Base-by-base conservation (phyloP, 2,888 invertebrate species). In the Yponomeuta evonymella region DNA sequence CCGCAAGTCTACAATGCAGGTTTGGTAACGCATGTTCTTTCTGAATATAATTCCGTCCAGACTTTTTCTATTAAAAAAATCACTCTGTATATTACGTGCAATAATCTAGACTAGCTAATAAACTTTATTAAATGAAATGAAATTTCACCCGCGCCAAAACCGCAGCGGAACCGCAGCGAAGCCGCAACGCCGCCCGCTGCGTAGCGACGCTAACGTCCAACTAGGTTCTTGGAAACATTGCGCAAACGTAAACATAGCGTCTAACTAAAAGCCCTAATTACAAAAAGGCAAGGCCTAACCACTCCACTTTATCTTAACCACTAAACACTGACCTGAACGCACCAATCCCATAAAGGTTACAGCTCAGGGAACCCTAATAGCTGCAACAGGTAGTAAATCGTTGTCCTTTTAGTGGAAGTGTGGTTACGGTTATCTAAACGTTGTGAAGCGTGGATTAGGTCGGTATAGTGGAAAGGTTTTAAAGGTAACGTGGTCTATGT, bases 351-450 rank as follows among this genome's bases (percentile, higher is more conserved):
- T 65, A 65, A 65, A 65, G 65, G 65, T 65, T 33, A 65, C 65
- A 65, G 33, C 33, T 30, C 30, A 65, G 11, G 65, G 67, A 43
- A 43, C 67, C 67, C 67, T 67, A 67, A 67, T 67, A 67, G 67
- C 33, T 43, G 5, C 33, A 29, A 29, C 67, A 67, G 43, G 67
- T 67, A 67, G 67, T 67, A 67, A 67, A 67, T 67, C 67, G 36
- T n/a, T 36, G 67, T 43, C 67, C 67, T 67, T 67, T 67, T 67
- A 67, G 67, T 67, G 43, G 29, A 67, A 33, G 67, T 67, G 67
- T 67, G 36, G 29, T 33, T 65, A 65, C 65, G 33, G 15, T 48
- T 67, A 67, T 67, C 67, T 67, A 15, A 67, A 67, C 65, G 65
- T 65, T 65, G 51, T 58, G 51, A 58, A 5, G 51, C 15, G 8